phyloP scores from a whole-genome alignment of 2,113 vertebrate species.

The Tachuris rubrigastra region DNA sequence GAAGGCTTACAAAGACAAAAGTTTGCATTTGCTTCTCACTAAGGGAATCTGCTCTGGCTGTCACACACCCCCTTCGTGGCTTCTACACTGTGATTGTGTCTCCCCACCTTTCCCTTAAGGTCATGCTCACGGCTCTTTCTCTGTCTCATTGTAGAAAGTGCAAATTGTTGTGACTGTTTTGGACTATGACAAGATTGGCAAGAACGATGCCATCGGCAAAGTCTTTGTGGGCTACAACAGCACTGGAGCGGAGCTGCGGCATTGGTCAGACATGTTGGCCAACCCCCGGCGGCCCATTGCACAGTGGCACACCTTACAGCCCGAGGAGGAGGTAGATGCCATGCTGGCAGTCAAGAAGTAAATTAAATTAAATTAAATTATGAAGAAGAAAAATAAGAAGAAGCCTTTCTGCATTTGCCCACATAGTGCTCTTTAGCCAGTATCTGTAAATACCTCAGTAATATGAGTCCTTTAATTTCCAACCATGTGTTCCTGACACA shows the following conservation, averaged over 20 bases:
- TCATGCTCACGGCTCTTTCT: not conserved
- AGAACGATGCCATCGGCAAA: conserved; percentile 99
- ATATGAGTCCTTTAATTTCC: conserved; percentile 90
- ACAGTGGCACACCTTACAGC: conserved; percentile 97
- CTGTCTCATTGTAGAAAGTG: conserved; percentile 87
- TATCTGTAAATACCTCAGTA: conserved; percentile 99
- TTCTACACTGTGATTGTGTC: not conserved
- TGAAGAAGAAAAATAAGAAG: conserved; percentile 40
- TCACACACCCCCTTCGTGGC: not conserved
- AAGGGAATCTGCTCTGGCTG: not conserved
- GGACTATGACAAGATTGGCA: conserved; percentile 99
- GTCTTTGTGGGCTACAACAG: conserved; percentile 99
- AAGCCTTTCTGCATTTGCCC: conserved; percentile 88
- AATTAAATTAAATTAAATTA: conserved; percentile 55
- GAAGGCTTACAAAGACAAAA: not conserved
- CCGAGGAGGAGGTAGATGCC: conserved; percentile 94
- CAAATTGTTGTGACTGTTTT: conserved; percentile 99
- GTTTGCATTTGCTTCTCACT: not conserved
- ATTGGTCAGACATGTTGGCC: conserved; percentile 99
- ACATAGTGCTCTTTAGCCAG: conserved; percentile 96
- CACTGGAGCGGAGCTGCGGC: conserved; percentile 95
- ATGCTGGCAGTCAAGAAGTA: conserved; percentile 97
- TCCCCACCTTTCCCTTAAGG: not conserved
- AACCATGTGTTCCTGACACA: conserved; percentile 77
- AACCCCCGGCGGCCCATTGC: conserved; percentile 97